Conservation (phyloP, 2,113 vertebrate species). For the Platycercus adscitus region DNA sequence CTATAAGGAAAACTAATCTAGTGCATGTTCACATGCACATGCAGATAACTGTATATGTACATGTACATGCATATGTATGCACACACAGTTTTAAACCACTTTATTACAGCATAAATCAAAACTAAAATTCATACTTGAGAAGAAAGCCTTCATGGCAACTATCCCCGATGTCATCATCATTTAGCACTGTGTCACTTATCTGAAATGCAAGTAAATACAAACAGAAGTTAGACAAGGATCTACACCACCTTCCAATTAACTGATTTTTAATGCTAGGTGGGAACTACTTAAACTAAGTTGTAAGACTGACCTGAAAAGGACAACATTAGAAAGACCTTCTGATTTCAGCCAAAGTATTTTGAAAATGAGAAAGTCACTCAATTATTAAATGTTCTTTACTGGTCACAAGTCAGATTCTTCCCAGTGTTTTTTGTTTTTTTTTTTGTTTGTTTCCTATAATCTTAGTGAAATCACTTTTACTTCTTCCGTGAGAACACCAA, state of each 20-base stretch:
- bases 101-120: slow-evolving; percentile 26
- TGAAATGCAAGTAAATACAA: slow-evolving; percentile 66
- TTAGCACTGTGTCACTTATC: slow-evolving; percentile 91
- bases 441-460: not conserved
- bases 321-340: not conserved
- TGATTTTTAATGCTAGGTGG: not conserved
- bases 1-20: not conserved
- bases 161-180: slow-evolving; percentile 97
- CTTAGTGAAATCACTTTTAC: not conserved
- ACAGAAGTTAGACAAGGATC: not conserved
- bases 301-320: not conserved
- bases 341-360: not conserved
- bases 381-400: not conserved
- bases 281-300: not conserved
- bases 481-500: not conserved
- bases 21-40: not conserved
- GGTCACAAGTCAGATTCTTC: not conserved
- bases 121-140: slow-evolving; percentile 87
- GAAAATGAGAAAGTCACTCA: not conserved
- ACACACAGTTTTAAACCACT: not conserved
- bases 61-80: not conserved
- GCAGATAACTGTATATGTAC: not conserved
- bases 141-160: slow-evolving; percentile 96
- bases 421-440: not conserved
- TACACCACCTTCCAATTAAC: not conserved